These are phyloP conservation scores for Shinisaurus crocodilurus DNA, from an alignment of 2,113 vertebrate species.

Conservation along the genomic window DNA sequence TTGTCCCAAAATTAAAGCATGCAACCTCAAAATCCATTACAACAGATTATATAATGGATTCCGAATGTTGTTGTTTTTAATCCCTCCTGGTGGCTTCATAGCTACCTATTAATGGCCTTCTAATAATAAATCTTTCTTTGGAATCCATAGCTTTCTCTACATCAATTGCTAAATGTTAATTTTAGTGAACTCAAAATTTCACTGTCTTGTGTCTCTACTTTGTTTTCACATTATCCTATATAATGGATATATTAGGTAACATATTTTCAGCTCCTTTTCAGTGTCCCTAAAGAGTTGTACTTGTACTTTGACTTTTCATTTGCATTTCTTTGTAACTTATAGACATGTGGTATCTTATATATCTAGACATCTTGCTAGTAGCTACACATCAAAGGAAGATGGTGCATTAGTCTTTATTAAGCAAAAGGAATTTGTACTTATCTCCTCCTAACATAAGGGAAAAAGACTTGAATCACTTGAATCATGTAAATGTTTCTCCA, in stretches of 20 bases:
- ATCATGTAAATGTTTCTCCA: not conserved
- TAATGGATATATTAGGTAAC: not conserved
- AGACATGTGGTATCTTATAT: not conserved
- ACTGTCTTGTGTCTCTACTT: not conserved
- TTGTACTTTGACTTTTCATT: not conserved
- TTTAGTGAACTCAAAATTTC: not conserved
- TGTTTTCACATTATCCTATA: not conserved
- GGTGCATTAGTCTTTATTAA: not conserved
- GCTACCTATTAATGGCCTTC: too few relatives aligned
- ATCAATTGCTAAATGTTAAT: not conserved
- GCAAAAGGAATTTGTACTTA: not conserved
- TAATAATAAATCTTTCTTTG: not conserved
- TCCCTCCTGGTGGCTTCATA: not conserved
- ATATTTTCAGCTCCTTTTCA: not conserved
- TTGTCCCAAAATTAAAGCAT: not conserved
- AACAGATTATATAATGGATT: not conserved
- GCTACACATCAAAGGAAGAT: not conserved
- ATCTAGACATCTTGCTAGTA: not conserved
- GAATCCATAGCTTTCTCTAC: not conserved
- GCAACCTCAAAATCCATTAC: not conserved
- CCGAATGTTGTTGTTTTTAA: not conserved
- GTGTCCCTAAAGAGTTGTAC: not conserved
- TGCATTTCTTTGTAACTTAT: slow-evolving; percentile 9
- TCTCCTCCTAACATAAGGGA: slow-evolving; percentile 7
- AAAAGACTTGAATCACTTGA: not conserved